Conservation (phyloP, 2,888 invertebrate species). For the Ceraclea dissimilis region DNA sequence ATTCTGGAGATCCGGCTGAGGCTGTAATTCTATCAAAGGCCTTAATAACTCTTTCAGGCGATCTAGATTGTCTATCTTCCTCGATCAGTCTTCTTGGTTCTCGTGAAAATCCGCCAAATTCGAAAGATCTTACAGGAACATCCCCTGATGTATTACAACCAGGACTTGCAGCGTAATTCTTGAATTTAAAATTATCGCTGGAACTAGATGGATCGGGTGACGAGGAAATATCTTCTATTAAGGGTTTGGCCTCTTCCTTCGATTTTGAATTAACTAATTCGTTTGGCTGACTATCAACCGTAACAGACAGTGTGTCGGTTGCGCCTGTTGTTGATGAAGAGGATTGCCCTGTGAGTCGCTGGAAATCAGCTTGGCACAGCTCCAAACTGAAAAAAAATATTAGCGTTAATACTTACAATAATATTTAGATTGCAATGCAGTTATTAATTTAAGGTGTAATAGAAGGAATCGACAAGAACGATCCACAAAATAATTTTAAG, state of each 20-base stretch:
- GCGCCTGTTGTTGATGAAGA: slow-evolving; percentile 28
- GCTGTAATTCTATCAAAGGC: slow-evolving; percentile 10
- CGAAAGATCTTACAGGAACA: slow-evolving; percentile 2
- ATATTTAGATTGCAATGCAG: too few species aligned
- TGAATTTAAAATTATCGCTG: slow-evolving; percentile 6
- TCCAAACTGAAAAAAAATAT: slow-evolving; percentile 45
- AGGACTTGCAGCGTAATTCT: slow-evolving; percentile 16
- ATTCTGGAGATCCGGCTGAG: slow-evolving; percentile 14
- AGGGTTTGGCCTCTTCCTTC: neutral
- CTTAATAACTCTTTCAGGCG: slow-evolving; percentile 9
- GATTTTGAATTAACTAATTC: too few species aligned
- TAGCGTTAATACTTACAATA: slow-evolving; percentile 8
- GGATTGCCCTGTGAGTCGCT: slow-evolving; percentile 31
- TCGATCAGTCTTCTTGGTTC: neutral
- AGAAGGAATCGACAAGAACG: too few species aligned
- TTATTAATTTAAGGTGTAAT: too few species aligned
- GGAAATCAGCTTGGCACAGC: slow-evolving; percentile 50
- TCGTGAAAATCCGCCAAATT: neutral
- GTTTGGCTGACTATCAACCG: slow-evolving; percentile 11
- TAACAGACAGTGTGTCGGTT: slow-evolving; percentile 28
- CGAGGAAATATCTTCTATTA: neutral
- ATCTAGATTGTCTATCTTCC: slow-evolving; percentile 1
- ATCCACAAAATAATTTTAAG: too few species aligned
- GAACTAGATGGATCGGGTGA: slow-evolving; percentile 7
- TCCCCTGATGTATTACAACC: slow-evolving; percentile 3